A percentile compares a stretch with the other conserved stretches of the same genome.
phyloP scores from a whole-genome alignment of 2,797 vertebrate genomes.

The Enteromius paludinosus region DNA sequence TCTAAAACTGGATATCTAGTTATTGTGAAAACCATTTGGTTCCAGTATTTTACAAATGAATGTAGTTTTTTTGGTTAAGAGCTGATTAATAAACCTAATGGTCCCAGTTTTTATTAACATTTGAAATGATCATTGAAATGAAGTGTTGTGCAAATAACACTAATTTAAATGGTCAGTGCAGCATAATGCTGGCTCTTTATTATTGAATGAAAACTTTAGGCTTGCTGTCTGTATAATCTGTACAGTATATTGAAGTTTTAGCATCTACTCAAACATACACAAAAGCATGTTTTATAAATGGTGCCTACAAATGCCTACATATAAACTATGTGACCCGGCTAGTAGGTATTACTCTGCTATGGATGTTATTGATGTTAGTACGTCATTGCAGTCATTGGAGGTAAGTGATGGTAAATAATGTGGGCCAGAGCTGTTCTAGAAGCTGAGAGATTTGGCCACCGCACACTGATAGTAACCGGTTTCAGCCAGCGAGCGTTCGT shows the following conservation, averaged over 20 bases:
- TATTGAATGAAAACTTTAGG: not conserved
- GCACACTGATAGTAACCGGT: constrained; percentile 18
- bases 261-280: not conserved
- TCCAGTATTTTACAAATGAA: not conserved
- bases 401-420: not conserved
- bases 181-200: not conserved
- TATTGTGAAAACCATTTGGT: not conserved
- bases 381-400: not conserved
- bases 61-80: not conserved
- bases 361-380: not conserved
- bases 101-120: not conserved
- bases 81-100: not conserved
- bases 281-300: not conserved
- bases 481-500: constrained; percentile 6
- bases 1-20: not conserved
- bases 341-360: not conserved
- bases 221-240: not conserved
- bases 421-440: constrained; percentile 14
- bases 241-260: not conserved
- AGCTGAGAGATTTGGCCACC: not conserved
- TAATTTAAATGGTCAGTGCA: not conserved
- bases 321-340: not conserved
- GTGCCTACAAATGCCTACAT: not conserved
- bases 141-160: not conserved
- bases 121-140: not conserved